These are phyloP conservation scores for Rapana venosa DNA, from an alignment of 2,888 invertebrate species.

Conservation along the genomic window DNA sequence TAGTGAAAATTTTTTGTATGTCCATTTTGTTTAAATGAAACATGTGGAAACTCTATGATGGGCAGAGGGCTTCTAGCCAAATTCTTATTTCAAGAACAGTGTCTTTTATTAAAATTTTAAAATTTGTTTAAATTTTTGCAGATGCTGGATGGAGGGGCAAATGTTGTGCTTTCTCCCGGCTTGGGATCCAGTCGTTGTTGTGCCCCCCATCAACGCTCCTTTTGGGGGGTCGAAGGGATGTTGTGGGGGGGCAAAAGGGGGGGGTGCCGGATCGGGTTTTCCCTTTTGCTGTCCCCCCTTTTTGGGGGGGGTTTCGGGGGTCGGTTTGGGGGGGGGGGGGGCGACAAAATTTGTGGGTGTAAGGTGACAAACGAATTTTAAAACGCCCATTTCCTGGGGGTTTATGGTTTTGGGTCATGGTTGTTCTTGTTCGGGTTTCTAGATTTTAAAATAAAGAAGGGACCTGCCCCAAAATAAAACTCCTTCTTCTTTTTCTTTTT, in stretches of 20 bases:
- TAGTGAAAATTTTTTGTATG: too few species aligned
- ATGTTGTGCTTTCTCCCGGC: not conserved
- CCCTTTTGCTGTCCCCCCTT: constrained; percentile 50
- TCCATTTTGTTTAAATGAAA: too few species aligned
- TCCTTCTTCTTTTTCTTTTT: too few species aligned
- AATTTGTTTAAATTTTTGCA: not conserved
- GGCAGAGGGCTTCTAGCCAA: too few species aligned
- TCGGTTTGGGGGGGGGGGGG: constrained; percentile 37
- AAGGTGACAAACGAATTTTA: not conserved
- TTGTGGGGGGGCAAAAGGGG: not conserved
- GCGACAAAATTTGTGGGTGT: constrained; percentile 16
- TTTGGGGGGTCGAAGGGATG: constrained; percentile 33
- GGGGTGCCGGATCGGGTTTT: constrained; percentile 39
- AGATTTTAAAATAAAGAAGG: too few species aligned
- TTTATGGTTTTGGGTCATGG: too few species aligned
- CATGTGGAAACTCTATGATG: too few species aligned
- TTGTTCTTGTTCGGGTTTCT: too few species aligned
- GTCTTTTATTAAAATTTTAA: too few species aligned
- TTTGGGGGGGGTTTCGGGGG: constrained; percentile 44
- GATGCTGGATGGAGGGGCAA: not conserved
- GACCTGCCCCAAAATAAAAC: too few species aligned
- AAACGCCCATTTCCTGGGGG: too few species aligned
- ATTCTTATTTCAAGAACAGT: too few species aligned
- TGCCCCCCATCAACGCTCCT: constrained; percentile 35
- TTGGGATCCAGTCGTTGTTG: not conserved